These are phyloP conservation scores for Plestiodon gilberti DNA, from an alignment of 2,113 vertebrate species.

Conservation along the genomic window DNA sequence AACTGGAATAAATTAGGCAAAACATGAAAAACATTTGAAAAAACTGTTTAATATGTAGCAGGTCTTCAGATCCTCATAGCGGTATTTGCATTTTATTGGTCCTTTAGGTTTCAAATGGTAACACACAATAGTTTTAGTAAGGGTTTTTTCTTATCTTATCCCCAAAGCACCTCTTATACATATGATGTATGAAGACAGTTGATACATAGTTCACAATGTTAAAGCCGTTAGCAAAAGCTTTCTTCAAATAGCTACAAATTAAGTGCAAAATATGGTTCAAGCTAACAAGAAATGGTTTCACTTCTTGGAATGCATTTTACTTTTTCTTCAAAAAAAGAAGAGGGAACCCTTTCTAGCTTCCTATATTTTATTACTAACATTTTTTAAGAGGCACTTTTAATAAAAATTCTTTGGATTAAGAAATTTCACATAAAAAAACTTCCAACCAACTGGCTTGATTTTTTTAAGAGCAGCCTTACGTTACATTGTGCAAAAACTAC, in stretches of 20 bases:
- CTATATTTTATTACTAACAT: background rate
- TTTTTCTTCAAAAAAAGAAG: slow-evolving; percentile 5
- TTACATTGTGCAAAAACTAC: background rate
- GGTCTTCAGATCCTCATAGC: slow-evolving; percentile 16
- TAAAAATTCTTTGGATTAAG: background rate
- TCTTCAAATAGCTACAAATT: slow-evolving; percentile 42
- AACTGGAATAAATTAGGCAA: background rate
- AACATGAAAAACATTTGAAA: background rate
- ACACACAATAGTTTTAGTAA: background rate
- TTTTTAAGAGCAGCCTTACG: background rate
- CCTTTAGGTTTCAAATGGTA: slow-evolving; percentile 38
- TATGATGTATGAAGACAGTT: slow-evolving; percentile 35
- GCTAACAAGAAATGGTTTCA: slow-evolving; percentile 21
- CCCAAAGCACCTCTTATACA: slow-evolving; percentile 24
- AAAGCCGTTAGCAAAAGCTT: slow-evolving; percentile 48
- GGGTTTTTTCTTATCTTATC: slow-evolving; percentile 3
- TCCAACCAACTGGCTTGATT: background rate
- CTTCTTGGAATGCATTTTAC: slow-evolving; percentile 32
- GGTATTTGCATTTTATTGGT: slow-evolving; percentile 52
- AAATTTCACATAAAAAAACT: background rate
- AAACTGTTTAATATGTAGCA: background rate
- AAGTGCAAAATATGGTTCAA: slow-evolving; percentile 24
- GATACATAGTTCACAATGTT: slow-evolving; percentile 43
- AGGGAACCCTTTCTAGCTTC: slow-evolving; percentile 26
- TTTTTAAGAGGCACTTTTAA: slow-evolving; percentile 48